These are phyloP conservation scores for Labia minor DNA, from an alignment of 2,888 invertebrate species.

Conservation along the genomic window DNA sequence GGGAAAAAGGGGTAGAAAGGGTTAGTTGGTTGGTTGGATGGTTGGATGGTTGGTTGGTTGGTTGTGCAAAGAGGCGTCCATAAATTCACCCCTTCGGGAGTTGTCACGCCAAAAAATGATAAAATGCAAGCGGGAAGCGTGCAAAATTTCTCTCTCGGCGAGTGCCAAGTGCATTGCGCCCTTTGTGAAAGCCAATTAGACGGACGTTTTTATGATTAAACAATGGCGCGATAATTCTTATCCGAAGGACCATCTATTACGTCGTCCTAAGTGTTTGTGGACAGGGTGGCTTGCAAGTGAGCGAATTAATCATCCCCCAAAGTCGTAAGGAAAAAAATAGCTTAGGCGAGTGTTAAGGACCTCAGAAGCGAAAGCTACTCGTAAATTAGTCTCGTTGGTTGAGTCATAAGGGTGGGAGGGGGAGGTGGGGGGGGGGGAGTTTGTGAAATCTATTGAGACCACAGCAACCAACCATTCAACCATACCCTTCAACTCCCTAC, in stretches of 20 bases:
- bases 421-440: background rate
- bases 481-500: no score
- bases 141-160: background rate
- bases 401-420: background rate
- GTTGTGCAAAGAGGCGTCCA: background rate
- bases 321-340: background rate
- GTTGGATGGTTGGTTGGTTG: no score
- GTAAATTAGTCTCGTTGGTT: background rate
- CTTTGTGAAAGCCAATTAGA: constrained; percentile 3
- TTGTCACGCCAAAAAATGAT: constrained; percentile 13
- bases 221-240: constrained; percentile 13
- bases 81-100: background rate
- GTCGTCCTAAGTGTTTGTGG: background rate
- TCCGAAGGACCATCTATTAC: constrained; percentile 13
- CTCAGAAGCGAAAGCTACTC: background rate
- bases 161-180: constrained; percentile 7
- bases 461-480: no score
- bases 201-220: constrained; percentile 13
- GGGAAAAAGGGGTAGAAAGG: no score
- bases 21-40: no score
- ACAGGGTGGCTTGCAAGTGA: background rate
- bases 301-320: background rate
- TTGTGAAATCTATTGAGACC: background rate
- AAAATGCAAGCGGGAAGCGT: background rate
- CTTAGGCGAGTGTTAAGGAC: background rate